Conservation (phyloP, 2,797 vertebrate genomes). For the Ptychobarbus kaznakovi region DNA sequence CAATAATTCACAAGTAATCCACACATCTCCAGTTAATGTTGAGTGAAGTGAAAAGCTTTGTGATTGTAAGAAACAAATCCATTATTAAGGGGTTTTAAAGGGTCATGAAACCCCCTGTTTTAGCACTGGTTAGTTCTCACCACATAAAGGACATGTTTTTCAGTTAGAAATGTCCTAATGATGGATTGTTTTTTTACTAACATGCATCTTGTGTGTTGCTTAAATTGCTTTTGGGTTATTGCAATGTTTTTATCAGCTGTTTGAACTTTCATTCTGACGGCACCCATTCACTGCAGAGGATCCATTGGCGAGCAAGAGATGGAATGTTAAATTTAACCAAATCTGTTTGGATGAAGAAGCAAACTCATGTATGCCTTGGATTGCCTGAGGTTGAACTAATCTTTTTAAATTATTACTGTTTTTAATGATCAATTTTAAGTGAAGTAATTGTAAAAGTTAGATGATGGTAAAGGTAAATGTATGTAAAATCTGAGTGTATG, state of each 20-base stretch:
- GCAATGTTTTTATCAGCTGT: neutral
- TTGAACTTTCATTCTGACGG: neutral
- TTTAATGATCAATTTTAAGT: neutral
- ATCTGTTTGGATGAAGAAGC: neutral
- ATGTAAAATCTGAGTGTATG: neutral
- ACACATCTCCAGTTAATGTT: neutral
- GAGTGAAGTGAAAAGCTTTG: neutral
- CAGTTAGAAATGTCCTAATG: no score
- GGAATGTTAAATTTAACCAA: neutral
- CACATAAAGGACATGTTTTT: no score
- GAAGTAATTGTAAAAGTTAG: neutral
- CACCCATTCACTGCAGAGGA: no score
- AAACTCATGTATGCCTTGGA: neutral
- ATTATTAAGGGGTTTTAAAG: neutral
- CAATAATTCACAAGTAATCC: neutral
- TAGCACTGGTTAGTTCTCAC: no score
- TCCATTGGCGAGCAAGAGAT: neutral
- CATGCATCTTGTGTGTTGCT: neutral
- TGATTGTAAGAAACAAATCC: neutral
- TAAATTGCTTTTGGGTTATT: neutral
- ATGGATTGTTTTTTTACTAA: no score
- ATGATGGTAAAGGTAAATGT: neutral
- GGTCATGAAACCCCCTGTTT: no score
- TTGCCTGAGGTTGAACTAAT: no score
- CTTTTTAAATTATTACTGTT: no score